Percentiles rank a stretch among this genome's conserved stretches.
These are phyloP conservation scores for Amazona vittata DNA, from an alignment of 2,113 vertebrate species.

Conservation along the genomic window DNA sequence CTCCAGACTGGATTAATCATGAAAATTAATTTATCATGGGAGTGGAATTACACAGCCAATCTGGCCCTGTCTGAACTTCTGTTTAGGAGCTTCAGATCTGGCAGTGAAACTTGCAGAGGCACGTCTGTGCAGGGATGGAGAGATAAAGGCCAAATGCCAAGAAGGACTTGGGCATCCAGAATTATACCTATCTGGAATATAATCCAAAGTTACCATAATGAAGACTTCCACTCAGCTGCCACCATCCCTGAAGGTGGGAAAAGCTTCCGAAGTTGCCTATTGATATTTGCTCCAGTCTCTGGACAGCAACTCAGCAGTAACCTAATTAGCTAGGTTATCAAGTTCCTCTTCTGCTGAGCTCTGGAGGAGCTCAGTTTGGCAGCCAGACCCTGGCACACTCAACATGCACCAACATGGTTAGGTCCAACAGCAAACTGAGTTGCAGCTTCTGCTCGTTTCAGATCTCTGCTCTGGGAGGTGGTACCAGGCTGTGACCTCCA, in stretches of 20 bases:
- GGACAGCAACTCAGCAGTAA: neutral
- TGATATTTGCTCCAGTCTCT: neutral
- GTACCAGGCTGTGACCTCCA: neutral
- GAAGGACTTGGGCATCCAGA: neutral
- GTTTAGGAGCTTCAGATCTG: neutral
- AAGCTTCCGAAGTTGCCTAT: neutral
- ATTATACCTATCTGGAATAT: neutral
- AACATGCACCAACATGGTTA: neutral
- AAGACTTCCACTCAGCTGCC: neutral
- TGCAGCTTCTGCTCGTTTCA: neutral
- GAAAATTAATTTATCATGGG: neutral
- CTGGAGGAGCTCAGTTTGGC: neutral
- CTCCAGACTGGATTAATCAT: neutral
- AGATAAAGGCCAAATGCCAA: neutral
- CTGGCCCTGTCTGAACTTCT: neutral
- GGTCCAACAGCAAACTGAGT: neutral
- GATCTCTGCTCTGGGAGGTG: neutral
- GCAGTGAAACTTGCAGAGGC: neutral
- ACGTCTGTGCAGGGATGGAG: rapidly evolving
- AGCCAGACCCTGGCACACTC: neutral
- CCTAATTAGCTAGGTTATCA: neutral
- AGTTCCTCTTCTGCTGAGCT: neutral
- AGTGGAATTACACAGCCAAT: neutral
- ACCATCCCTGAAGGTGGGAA: neutral
- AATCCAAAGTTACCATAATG: neutral